Conservation (phyloP, 2,888 invertebrate genomes). For the Leucophora obtusa region DNA sequence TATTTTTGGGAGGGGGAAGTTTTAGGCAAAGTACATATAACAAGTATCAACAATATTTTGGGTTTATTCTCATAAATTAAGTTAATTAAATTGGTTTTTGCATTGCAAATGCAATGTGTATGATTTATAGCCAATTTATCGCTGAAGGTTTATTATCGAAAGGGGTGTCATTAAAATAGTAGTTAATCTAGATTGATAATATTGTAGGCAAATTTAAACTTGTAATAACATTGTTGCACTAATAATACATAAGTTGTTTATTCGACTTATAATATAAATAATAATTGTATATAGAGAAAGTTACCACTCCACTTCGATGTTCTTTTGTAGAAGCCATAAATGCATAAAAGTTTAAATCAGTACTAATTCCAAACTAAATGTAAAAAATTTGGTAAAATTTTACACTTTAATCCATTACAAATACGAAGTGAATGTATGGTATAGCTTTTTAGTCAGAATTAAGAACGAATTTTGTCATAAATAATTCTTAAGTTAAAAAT, state of each 20-base stretch:
- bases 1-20: conserved; percentile 21
- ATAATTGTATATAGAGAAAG: no score
- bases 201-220: conserved; percentile 24
- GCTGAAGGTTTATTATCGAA: conserved; percentile 47
- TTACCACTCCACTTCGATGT: no score
- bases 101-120: conserved; percentile 40
- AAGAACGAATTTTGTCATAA: no score
- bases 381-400: no score
- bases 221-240: neutral
- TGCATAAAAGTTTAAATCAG: no score
- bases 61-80: conserved; percentile 50
- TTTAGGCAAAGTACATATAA: neutral
- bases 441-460: no score
- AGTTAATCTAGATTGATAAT: conserved; percentile 48
- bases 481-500: no score
- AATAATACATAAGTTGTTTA: neutral
- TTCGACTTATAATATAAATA: no score
- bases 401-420: no score
- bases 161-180: conserved; percentile 36
- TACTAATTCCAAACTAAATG: no score
- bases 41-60: conserved; percentile 36
- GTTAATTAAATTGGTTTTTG: conserved; percentile 56
- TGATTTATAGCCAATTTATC: conserved; percentile 57
- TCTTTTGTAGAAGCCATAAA: no score
- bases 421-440: no score